Base-by-base conservation (phyloP, 2,888 invertebrate genomes). In the Calephelis perditalis region DNA sequence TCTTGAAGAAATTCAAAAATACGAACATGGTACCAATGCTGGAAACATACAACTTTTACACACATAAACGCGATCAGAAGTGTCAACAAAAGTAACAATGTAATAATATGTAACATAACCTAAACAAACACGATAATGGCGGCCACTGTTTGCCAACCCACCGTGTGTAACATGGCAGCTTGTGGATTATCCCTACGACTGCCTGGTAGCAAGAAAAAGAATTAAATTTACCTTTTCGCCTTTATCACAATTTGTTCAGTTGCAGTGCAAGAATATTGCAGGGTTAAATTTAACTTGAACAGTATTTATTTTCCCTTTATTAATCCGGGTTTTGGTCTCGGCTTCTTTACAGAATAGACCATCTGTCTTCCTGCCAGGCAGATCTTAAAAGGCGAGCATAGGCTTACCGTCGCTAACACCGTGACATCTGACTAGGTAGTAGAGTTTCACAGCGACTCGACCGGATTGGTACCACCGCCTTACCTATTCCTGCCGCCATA, bases 51-150 rank as follows among this genome's bases (percentile, higher is more conserved):
- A 58, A 26, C 49, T 56, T 15, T 10, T 12, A 45, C 60, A 62
- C 59, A 63, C 59, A 62, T 57, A 58, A 57, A 58, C 60, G 63
- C 65, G 68, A 70, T 71, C 63, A 65, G 59, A 62, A 62, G 58
- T 60, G 67, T 68, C 69, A 69, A 73, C 75, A 74, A 75, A 75
- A 81, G 78, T 73, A 75, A 76, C 73, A 71, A 72, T 75, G 75
- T 82, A 79, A 81, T 84, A 79, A 81, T 82, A 79, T 83, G 82
- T 84, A 82, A 84, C 78, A 73, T 71, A 76, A 75, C 86, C 86
- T 84, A 85, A 85, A 78, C 80, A 83, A 84, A 86, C 86, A 77
- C 66, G 66, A 75, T 75, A 82, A 84, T 82, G 77, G 82, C 74
- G 65, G 67, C 68, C 70, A 68, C 69, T 84, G 75, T 85, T 84